These are phyloP conservation scores for Epicampocera succincta DNA, from an alignment of 2,888 invertebrate species.

Conservation along the genomic window DNA sequence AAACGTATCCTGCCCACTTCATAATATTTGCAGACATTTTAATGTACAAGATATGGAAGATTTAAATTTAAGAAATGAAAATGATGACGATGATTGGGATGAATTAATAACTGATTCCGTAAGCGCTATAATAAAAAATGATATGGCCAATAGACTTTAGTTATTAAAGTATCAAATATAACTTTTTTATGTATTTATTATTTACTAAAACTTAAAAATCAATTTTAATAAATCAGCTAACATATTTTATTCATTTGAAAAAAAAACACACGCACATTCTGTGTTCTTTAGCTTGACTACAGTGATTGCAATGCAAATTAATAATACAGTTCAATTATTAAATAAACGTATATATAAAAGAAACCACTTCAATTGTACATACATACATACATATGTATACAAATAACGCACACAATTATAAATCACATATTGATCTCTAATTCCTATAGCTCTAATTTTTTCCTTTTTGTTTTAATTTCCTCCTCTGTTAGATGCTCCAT, in stretches of 20 bases:
- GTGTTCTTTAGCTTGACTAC: too few species aligned
- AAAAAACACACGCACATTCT: too few species aligned
- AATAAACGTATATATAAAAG: too few species aligned
- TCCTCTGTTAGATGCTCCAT: conserved; percentile 33
- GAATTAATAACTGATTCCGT: conserved; percentile 26
- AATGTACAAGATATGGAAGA: conserved; percentile 21
- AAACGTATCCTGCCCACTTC: conserved; percentile 44
- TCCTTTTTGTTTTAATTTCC: conserved; percentile 25
- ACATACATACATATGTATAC: too few species aligned
- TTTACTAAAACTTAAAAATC: conserved; percentile 1
- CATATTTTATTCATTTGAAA: not conserved
- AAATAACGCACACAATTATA: conserved; percentile 9
- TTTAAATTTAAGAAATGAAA: conserved; percentile 16
- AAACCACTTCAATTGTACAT: too few species aligned
- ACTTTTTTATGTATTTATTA: conserved; percentile 11
- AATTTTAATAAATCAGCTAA: conserved; percentile 14
- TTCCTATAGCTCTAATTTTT: conserved; percentile 28
- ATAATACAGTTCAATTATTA: too few species aligned
- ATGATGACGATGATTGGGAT: conserved; percentile 22
- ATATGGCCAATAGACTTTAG: conserved; percentile 23
- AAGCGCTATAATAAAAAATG: conserved; percentile 16
- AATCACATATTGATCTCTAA: conserved; percentile 2
- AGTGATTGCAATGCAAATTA: too few species aligned
- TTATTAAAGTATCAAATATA: not conserved
- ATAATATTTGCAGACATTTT: conserved; percentile 39